Evolutionary conservation across 2,113 vertebrate genomes (phyloP).

Genomic region (Callospermophilus lateralis): DNA sequence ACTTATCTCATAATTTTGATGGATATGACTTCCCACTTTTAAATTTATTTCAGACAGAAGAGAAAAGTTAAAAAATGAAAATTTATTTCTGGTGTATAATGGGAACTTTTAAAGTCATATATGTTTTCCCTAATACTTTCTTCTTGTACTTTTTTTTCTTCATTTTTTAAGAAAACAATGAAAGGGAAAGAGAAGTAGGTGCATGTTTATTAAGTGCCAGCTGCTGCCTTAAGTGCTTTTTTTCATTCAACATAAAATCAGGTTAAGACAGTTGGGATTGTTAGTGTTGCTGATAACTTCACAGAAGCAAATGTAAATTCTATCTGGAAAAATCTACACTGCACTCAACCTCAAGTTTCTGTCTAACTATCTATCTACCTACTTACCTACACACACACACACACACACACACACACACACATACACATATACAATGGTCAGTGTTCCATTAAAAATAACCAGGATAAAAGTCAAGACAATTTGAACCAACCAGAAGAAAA

Average conservation of each 20-base stretch:
- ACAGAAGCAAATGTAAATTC: not conserved
- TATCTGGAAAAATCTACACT: not conserved
- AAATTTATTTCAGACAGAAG: slow-evolving; percentile 31
- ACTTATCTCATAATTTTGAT: slow-evolving; percentile 48
- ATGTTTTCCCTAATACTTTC: not conserved
- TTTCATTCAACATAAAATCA: slow-evolving; percentile 11
- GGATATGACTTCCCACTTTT: not conserved
- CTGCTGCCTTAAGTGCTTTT: not conserved
- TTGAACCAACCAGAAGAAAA: not conserved
- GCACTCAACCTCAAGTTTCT: not conserved
- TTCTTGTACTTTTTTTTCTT: not conserved
- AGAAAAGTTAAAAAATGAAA: not conserved
- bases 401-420: too few relatives aligned
- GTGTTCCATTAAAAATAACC: not conserved
- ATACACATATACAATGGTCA: not conserved
- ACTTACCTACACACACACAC: too few relatives aligned
- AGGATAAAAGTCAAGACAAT: not conserved
- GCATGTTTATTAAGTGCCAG: not conserved
- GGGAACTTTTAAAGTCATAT: not conserved
- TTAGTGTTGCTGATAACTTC: not conserved
- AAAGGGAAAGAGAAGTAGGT: not conserved
- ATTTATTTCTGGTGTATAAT: not conserved
- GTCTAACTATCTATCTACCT: too few relatives aligned
- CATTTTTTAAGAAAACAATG: not conserved
- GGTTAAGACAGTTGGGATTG: not conserved